phyloP scores from a whole-genome alignment of 2,113 vertebrate species.

The Trogon surrucura region DNA sequence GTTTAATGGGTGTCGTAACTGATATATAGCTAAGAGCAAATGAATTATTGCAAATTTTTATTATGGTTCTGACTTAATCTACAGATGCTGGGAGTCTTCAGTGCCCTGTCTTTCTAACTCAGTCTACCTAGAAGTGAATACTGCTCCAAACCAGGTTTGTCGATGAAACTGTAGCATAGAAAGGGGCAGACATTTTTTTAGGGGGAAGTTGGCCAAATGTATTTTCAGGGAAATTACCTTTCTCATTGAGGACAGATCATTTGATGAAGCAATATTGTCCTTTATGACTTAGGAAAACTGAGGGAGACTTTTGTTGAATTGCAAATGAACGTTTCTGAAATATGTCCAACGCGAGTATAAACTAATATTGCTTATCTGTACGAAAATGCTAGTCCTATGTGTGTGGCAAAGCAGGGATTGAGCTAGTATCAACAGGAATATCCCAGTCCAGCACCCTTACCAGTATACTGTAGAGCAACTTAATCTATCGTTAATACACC shows the following conservation, averaged over 20 bases:
- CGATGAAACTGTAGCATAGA: rapidly evolving
- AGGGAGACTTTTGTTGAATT: background rate
- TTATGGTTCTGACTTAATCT: background rate
- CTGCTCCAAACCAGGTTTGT: background rate
- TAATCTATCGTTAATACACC: background rate
- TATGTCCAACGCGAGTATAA: background rate
- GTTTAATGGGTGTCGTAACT: background rate
- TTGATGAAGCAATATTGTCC: background rate
- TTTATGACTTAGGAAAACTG: background rate
- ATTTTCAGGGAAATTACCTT: background rate
- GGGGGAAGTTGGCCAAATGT: background rate
- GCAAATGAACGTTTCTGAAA: background rate
- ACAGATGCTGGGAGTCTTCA: background rate
- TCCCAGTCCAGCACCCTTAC: background rate
- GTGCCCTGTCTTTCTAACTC: background rate
- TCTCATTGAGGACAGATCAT: background rate
- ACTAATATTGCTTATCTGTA: background rate
- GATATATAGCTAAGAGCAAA: background rate
- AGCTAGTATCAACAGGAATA: background rate
- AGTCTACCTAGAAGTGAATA: background rate
- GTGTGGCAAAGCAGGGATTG: background rate
- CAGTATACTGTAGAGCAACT: background rate
- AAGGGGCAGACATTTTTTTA: background rate
- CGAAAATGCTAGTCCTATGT: background rate
- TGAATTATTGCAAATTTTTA: background rate